A percentile compares a stretch with the other conserved stretches of the same genome.
These are phyloP conservation scores for Drosophila burlai DNA, from an alignment of 1,140 invertebrate species.

Conservation along the genomic window DNA sequence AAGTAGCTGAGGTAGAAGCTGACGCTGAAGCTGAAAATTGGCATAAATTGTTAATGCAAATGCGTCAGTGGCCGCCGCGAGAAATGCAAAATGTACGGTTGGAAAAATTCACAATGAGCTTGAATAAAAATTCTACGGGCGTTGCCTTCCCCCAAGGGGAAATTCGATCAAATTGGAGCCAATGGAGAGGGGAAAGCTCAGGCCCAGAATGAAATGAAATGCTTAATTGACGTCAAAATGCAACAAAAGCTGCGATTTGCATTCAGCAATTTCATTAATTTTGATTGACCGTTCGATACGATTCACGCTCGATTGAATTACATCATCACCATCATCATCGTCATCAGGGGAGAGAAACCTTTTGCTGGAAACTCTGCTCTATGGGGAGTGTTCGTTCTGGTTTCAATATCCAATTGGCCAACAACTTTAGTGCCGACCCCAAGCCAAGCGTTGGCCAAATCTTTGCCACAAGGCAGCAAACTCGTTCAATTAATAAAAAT, in stretches of 20 bases:
- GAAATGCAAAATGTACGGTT: slow-evolving; percentile 30
- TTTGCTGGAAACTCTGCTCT: slow-evolving; percentile 11
- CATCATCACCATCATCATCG: background rate
- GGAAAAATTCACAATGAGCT: slow-evolving; percentile 21
- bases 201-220: slow-evolving; percentile 26
- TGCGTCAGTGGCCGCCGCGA: slow-evolving; percentile 23
- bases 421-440: slow-evolving; percentile 19
- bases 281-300: slow-evolving; percentile 52
- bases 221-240: slow-evolving; percentile 60
- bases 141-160: slow-evolving; percentile 11
- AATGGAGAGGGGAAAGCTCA: background rate
- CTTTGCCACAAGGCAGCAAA: slow-evolving; percentile 24
- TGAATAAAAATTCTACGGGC: slow-evolving; percentile 43
- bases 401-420: slow-evolving; percentile 21
- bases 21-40: slow-evolving; percentile 27
- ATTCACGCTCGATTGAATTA: slow-evolving; percentile 44
- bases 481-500: slow-evolving; percentile 41
- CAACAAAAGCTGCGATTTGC: slow-evolving; percentile 58
- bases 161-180: slow-evolving; percentile 12
- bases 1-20: background rate
- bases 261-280: slow-evolving; percentile 51
- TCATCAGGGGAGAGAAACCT: background rate
- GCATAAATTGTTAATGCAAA: slow-evolving; percentile 71
- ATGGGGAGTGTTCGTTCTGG: slow-evolving; percentile 36
- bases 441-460: slow-evolving; percentile 8